Percentiles rank a stretch among this genome's conserved stretches.
These are phyloP conservation scores for Lethenteron camtschaticum DNA, from an alignment of 2,113 vertebrate species.

Conservation along the genomic window DNA sequence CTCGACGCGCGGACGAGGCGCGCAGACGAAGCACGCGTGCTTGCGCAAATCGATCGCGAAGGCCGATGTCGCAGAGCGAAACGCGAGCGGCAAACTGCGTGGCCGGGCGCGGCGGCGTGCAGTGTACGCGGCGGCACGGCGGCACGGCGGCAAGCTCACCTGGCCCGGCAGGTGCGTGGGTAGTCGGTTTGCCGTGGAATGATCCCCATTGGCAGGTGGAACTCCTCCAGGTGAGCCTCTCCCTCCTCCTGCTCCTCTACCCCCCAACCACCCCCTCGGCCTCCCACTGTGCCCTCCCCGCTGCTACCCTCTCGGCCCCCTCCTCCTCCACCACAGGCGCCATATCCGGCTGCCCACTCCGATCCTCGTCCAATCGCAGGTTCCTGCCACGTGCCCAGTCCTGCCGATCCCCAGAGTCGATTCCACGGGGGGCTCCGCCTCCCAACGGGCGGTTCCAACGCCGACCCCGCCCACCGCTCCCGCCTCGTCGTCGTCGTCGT, in stretches of 20 bases:
- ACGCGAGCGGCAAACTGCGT: no score
- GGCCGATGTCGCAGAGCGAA: no score
- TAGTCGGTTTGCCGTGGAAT: neutral
- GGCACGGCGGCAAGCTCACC: neutral
- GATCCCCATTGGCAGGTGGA: slow-evolving; percentile 3
- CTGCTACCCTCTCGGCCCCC: neutral
- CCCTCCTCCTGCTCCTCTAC: slow-evolving; percentile 10
- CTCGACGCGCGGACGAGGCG: no score
- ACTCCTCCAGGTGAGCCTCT: neutral
- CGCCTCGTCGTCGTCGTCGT: no score
- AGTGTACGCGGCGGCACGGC: no score
- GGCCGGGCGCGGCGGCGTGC: no score
- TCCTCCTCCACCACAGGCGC: neutral
- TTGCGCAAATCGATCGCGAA: no score
- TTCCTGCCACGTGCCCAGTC: neutral
- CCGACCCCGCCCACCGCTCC: no score
- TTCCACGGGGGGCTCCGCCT: neutral
- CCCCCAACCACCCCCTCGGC: neutral
- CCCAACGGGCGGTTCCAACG: neutral
- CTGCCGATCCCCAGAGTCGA: slow-evolving; percentile 7
- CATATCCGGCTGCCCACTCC: neutral
- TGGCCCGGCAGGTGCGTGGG: neutral
- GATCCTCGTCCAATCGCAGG: no score
- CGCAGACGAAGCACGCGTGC: no score
- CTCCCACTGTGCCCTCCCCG: neutral